These are phyloP conservation scores for Octodon degus DNA, from an alignment of 2,113 vertebrate genomes.

Conservation along the genomic window DNA sequence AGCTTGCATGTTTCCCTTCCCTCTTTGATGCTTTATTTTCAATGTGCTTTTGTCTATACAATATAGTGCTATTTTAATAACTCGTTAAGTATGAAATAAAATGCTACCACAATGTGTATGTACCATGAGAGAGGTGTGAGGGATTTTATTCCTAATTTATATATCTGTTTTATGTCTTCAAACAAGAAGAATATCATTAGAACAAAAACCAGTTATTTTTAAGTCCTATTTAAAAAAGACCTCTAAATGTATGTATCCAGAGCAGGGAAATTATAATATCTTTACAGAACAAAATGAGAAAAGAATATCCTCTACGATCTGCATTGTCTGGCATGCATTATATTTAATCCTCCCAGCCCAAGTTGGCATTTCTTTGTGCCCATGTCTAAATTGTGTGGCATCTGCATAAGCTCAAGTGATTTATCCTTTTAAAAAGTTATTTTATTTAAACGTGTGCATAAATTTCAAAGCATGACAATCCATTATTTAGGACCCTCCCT, in stretches of 20 bases:
- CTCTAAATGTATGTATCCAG: background rate
- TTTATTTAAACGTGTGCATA: conserved; percentile 63
- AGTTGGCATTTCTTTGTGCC: conserved; percentile 23
- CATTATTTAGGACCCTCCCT: conserved; percentile 57
- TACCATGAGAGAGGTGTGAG: background rate
- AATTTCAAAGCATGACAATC: conserved; percentile 66
- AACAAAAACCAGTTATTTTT: conserved; percentile 7
- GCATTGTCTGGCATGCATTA: background rate
- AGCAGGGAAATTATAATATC: background rate
- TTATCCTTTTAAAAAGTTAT: conserved; percentile 49
- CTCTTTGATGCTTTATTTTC: background rate
- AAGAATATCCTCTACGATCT: background rate
- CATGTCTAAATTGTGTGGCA: conserved; percentile 65
- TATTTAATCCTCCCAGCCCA: conserved; percentile 15
- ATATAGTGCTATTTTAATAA: background rate
- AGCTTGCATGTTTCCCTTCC: background rate
- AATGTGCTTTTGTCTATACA: background rate
- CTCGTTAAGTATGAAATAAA: background rate
- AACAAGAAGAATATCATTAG: background rate
- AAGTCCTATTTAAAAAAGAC: background rate
- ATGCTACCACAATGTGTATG: background rate
- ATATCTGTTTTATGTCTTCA: background rate
- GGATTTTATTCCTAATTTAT: background rate
- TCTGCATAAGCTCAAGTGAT: conserved; percentile 49
- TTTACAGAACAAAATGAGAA: background rate